These are phyloP conservation scores for Phoebastria nigripes DNA, from an alignment of 2,797 vertebrate species.

Conservation along the genomic window DNA sequence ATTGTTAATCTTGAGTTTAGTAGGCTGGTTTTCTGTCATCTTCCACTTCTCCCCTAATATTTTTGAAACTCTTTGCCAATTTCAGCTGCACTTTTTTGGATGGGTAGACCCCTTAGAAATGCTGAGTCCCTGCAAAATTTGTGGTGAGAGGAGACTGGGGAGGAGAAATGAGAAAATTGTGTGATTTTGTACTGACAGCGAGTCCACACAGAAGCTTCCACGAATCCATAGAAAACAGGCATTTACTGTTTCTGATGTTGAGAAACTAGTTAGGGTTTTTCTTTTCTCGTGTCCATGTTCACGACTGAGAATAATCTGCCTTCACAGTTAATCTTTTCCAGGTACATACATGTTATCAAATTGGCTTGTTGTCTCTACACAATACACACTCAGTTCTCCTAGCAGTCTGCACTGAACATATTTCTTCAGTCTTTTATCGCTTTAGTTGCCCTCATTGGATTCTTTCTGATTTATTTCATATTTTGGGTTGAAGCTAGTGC, in stretches of 20 bases:
- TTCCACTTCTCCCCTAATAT: background rate
- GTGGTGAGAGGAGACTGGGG: background rate
- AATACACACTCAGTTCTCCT: background rate
- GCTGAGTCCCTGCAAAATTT: background rate
- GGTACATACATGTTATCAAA: background rate
- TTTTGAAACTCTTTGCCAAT: background rate
- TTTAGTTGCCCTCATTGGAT: background rate
- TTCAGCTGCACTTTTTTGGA: background rate
- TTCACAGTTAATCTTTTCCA: background rate
- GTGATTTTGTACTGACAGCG: background rate
- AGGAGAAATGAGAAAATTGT: background rate
- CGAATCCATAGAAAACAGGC: background rate
- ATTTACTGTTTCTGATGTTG: background rate
- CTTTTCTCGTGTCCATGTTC: rapidly evolving
- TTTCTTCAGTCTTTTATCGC: background rate
- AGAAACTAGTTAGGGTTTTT: background rate
- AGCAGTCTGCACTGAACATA: background rate
- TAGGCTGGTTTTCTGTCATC: background rate
- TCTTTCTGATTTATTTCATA: conserved; percentile 15
- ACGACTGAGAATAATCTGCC: background rate
- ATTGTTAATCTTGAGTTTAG: background rate
- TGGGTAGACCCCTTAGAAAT: background rate
- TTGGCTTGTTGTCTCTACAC: background rate
- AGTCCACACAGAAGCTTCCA: background rate
- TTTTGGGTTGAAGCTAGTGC: background rate